A percentile compares a stretch with the other conserved stretches of the same genome.
These are phyloP conservation scores for Arion vulgaris DNA, from an alignment of 1,140 invertebrate genomes.

Conservation along the genomic window DNA sequence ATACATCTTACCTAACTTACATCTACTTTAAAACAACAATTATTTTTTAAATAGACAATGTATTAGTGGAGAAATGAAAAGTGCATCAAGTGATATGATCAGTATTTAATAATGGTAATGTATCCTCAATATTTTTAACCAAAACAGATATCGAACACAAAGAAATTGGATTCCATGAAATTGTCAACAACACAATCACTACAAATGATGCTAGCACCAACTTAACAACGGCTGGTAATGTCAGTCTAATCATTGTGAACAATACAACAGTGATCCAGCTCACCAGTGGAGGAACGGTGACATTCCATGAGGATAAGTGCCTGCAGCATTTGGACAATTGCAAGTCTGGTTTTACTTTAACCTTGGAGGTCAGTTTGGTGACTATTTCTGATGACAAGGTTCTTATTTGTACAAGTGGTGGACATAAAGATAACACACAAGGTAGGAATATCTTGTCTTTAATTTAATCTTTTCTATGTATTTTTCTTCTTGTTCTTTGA, in stretches of 20 bases:
- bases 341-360: slow-evolving; percentile 47
- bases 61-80: no score
- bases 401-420: slow-evolving; percentile 1
- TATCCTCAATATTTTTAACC: slow-evolving; percentile 3
- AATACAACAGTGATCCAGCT: slow-evolving; percentile 33
- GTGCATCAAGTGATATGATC: no score
- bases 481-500: no score
- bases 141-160: slow-evolving; percentile 28
- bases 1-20: no score
- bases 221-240: slow-evolving; percentile 40
- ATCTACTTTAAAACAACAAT: no score
- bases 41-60: no score
- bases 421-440: neutral
- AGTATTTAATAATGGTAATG: no score
- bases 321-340: slow-evolving; percentile 44
- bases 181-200: slow-evolving; percentile 42
- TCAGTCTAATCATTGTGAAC: slow-evolving; percentile 7
- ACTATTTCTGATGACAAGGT: slow-evolving; percentile 42
- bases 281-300: slow-evolving; percentile 37
- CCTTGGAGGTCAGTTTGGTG: slow-evolving; percentile 38
- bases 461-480: neutral
- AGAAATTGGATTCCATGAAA: slow-evolving; percentile 35
- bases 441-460: neutral
- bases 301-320: slow-evolving; percentile 38
- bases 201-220: slow-evolving; percentile 29